phyloP scores from a whole-genome alignment of 2,113 vertebrate species.

The Chionomys nivalis region DNA sequence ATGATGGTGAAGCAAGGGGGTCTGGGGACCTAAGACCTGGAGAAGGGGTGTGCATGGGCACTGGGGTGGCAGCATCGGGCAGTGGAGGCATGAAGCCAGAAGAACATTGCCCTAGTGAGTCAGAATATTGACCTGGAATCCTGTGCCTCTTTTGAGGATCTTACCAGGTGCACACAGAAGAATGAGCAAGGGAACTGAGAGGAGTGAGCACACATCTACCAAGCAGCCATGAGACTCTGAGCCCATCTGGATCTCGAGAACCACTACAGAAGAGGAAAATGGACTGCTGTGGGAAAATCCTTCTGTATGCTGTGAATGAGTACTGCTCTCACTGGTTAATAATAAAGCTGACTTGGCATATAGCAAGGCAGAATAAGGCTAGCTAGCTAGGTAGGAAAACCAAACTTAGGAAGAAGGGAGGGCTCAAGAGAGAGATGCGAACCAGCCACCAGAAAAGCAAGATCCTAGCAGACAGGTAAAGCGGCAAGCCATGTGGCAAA shows the following conservation, averaged over 20 bases:
- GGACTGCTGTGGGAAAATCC: too few relatives aligned
- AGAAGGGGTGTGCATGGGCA: not conserved
- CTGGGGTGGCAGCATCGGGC: not conserved
- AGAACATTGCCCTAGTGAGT: fast-evolving
- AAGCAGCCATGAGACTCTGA: not conserved
- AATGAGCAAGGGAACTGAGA: fast-evolving
- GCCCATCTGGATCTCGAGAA: not conserved
- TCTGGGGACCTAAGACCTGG: not conserved
- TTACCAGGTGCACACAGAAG: not conserved
- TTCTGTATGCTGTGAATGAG: too few relatives aligned
- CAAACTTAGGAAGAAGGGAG: too few relatives aligned
- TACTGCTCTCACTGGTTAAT: too few relatives aligned
- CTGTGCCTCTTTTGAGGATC: not conserved
- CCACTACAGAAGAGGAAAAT: not conserved
- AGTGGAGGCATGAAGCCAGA: not conserved
- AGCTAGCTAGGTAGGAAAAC: too few relatives aligned
- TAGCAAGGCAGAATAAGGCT: too few relatives aligned
- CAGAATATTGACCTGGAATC: not conserved
- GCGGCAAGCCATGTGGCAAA: too few relatives aligned
- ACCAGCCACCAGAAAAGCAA: too few relatives aligned
- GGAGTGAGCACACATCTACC: not conserved
- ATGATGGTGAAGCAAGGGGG: not conserved
- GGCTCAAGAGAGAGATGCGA: too few relatives aligned
- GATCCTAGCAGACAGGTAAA: too few relatives aligned
- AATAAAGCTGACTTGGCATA: too few relatives aligned